A percentile compares a stretch with the other conserved stretches of the same genome.
phyloP scores from a whole-genome alignment of 92 coral and sea anemone genomes.

The Heliopora coerulea region DNA sequence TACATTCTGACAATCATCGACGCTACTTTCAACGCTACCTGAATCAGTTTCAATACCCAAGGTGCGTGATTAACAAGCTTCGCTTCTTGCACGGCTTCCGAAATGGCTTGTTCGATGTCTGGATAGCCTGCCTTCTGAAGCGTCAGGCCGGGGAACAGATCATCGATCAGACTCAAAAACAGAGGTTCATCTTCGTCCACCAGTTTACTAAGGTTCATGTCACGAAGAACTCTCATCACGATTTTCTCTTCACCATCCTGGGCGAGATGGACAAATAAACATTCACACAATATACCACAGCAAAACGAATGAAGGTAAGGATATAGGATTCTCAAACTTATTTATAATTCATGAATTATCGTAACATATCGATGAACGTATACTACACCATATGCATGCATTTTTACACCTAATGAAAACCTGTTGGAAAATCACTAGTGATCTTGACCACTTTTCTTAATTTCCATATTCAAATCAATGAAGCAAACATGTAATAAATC shows the following conservation, averaged over 20 bases:
- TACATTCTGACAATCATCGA: not conserved
- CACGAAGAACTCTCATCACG: conserved; percentile 98
- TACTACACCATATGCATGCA: too few relatives aligned
- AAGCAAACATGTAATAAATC: too few relatives aligned
- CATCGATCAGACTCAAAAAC: conserved; percentile 94
- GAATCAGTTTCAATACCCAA: conserved; percentile 92
- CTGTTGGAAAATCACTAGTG: too few relatives aligned
- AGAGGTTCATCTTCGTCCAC: conserved; percentile 98
- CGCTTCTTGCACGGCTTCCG: conserved; percentile 92
- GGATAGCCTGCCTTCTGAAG: conserved; percentile 98
- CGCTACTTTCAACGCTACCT: conserved; percentile 65
- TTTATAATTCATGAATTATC: too few relatives aligned
- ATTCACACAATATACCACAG: not conserved
- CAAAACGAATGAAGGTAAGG: too few relatives aligned
- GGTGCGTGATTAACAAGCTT: conserved; percentile 98
- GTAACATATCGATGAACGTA: too few relatives aligned
- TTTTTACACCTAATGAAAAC: too few relatives aligned
- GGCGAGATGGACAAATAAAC: conserved; percentile 10
- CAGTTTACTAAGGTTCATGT: conserved; percentile 96
- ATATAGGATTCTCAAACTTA: too few relatives aligned
- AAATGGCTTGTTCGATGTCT: conserved; percentile 95
- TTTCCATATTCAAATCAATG: too few relatives aligned
- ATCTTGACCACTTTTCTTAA: too few relatives aligned
- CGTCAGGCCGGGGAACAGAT: conserved; percentile 98
- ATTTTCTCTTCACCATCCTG: conserved; percentile 97